Evolutionary conservation across 2,888 invertebrate genomes (phyloP).

Genomic region (Coecobrya sp.): DNA sequence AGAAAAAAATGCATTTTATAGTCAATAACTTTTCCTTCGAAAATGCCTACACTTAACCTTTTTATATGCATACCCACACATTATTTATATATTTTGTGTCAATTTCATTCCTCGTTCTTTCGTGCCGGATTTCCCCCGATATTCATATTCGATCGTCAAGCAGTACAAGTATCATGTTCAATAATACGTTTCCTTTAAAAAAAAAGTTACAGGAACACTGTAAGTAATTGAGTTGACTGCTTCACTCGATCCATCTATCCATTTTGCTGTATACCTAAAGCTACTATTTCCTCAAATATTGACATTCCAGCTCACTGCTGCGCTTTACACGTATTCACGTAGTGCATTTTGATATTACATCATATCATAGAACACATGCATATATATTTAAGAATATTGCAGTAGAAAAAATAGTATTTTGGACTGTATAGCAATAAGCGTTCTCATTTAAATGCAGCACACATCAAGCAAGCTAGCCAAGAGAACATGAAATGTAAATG

Average conservation of each 20-base stretch:
- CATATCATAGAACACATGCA: neutral
- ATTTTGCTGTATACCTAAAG: neutral
- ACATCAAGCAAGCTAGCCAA: neutral
- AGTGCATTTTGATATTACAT: neutral
- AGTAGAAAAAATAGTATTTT: neutral
- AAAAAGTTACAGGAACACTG: neutral
- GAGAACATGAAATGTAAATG: neutral
- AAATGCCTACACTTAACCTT: too few species aligned
- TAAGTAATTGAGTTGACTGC: slow-evolving; percentile 37
- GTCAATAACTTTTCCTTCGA: too few species aligned
- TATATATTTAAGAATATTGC: neutral
- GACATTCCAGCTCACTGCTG: too few species aligned
- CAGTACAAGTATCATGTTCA: neutral
- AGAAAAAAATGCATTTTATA: too few species aligned
- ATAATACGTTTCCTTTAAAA: slow-evolving; percentile 8
- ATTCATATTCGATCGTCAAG: neutral
- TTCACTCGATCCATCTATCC: slow-evolving; percentile 20
- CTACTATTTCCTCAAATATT: neutral
- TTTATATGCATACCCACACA: neutral
- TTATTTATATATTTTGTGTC: neutral
- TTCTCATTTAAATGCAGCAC: slow-evolving; percentile 38
- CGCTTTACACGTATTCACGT: too few species aligned
- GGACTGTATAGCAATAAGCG: neutral
- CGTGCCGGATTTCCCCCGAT: slow-evolving; percentile 50
- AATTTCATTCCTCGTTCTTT: neutral